Conservation (phyloP, 2,888 invertebrate species). For the Thumatha senex region DNA sequence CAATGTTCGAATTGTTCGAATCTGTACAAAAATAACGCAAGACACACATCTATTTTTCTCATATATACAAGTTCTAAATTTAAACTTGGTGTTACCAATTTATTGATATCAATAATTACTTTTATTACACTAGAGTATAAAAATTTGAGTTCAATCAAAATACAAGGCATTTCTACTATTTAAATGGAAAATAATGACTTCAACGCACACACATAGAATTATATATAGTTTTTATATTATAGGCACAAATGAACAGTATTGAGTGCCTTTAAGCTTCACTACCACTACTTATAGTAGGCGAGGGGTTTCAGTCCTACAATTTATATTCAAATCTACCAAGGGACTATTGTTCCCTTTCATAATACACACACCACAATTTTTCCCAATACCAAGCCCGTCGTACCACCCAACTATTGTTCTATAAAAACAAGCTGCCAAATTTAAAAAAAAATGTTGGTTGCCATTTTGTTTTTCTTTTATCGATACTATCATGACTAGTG, state of each 20-base stretch:
- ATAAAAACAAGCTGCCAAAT: constrained; percentile 25
- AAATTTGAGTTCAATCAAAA: constrained; percentile 64
- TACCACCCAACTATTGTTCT: constrained; percentile 1
- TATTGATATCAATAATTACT: constrained; percentile 56
- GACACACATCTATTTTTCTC: constrained; percentile 39
- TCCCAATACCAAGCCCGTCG: constrained; percentile 11
- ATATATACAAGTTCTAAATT: constrained; percentile 61
- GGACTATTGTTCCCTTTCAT: constrained; percentile 17
- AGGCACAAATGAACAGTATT: constrained; percentile 76
- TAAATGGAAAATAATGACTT: constrained; percentile 43
- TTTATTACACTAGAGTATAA: constrained; percentile 68
- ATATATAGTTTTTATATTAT: constrained; percentile 51
- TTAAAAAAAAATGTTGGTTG: constrained; percentile 8
- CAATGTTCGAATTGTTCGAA: constrained; percentile 25
- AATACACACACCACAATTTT: constrained; percentile 14
- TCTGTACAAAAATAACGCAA: constrained; percentile 53
- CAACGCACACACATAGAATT: constrained; percentile 51
- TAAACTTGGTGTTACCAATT: constrained; percentile 74
- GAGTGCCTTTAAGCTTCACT: constrained; percentile 66
- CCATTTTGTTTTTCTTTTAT: constrained; percentile 18
- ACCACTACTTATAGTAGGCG: constrained; percentile 71
- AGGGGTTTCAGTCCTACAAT: constrained; percentile 74
- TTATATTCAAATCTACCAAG: constrained; percentile 31
- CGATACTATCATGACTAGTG: constrained; percentile 32
- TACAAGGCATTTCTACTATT: constrained; percentile 60